A percentile compares a stretch with the other conserved stretches of the same genome.
Evolutionary conservation across 1,140 invertebrate genomes (phyloP).

Genomic region (Druon quercuslanigerum): DNA sequence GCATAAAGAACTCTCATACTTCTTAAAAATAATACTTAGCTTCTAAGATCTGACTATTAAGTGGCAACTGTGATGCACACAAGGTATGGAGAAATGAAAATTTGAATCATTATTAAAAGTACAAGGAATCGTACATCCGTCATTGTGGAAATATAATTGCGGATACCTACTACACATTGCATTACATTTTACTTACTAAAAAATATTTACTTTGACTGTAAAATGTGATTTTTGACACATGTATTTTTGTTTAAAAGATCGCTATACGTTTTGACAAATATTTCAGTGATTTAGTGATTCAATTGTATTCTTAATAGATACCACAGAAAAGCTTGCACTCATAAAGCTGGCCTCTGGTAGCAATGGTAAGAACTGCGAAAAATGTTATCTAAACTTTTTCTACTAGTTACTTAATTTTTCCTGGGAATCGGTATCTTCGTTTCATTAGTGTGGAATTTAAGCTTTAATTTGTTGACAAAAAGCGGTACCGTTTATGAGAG

Average conservation of each 20-base stretch:
- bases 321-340: no score
- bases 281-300: not conserved
- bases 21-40: slow-evolving; percentile 21
- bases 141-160: not conserved
- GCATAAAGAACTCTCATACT: slow-evolving; percentile 7
- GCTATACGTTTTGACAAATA: not conserved
- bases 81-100: slow-evolving; percentile 48
- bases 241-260: not conserved
- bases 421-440: no score
- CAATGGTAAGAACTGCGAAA: no score
- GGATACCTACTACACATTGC: not conserved
- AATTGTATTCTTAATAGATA: no score
- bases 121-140: slow-evolving; percentile 7
- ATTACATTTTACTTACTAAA: not conserved
- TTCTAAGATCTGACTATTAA: slow-evolving; percentile 22
- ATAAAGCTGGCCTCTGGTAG: no score
- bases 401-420: no score
- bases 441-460: no score
- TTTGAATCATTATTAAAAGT: slow-evolving; percentile 29
- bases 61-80: slow-evolving; percentile 36
- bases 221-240: not conserved
- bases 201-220: not conserved
- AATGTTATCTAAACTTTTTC: no score
- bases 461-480: no score
- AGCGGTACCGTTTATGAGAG: no score